Conservation (phyloP, 1,140 invertebrate species). For the Temnothorax nylanderi region DNA sequence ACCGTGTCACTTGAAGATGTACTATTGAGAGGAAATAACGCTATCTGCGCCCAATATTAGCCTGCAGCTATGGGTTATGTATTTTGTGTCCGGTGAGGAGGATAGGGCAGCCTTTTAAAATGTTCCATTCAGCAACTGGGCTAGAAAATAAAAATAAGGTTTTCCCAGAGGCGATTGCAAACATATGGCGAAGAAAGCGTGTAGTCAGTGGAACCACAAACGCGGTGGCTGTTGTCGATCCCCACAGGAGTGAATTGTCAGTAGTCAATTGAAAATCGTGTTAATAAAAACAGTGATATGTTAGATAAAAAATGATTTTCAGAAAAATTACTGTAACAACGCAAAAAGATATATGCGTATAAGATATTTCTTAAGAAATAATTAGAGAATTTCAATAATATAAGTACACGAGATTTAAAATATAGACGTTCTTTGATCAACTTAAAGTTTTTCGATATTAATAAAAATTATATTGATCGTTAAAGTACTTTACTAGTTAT, state of each 20-base stretch:
- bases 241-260: background rate
- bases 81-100: constrained; percentile 62
- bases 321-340: background rate
- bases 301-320: background rate
- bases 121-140: constrained; percentile 52
- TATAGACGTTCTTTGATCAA: background rate
- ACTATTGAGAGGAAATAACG: constrained; percentile 38
- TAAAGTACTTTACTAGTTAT: background rate
- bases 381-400: background rate
- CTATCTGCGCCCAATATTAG: constrained; percentile 65
- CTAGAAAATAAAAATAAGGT: constrained; percentile 72
- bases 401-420: background rate
- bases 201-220: constrained; percentile 37
- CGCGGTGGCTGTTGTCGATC: background rate
- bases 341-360: background rate
- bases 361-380: background rate
- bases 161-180: constrained; percentile 48
- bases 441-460: background rate
- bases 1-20: constrained; percentile 64
- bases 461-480: background rate
- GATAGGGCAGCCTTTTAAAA: constrained; percentile 61
- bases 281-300: constrained; percentile 1
- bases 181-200: constrained; percentile 30
- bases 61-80: constrained; percentile 75
- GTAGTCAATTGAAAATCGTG: background rate